These are phyloP conservation scores for Atethmia centrago DNA, from an alignment of 2,888 invertebrate genomes.

Conservation along the genomic window DNA sequence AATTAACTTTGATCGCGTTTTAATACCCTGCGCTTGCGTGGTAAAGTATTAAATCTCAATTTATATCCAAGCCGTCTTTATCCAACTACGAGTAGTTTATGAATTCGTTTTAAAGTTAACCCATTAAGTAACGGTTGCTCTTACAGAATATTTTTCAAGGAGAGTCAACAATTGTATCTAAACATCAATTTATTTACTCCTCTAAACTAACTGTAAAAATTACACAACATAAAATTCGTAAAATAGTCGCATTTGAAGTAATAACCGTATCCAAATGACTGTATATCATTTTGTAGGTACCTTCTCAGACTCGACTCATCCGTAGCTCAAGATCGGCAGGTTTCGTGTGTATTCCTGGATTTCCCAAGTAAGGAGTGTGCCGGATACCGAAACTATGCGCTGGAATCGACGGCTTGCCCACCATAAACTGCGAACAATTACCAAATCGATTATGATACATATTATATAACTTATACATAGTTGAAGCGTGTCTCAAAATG, in stretches of 20 bases:
- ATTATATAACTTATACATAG: too few relatives aligned
- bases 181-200: slow-evolving; percentile 24
- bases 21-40: slow-evolving; percentile 74
- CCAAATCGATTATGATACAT: not conserved
- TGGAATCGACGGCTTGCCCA: slow-evolving; percentile 73
- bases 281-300: not conserved
- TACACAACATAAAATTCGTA: not conserved
- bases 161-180: slow-evolving; percentile 2
- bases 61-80: slow-evolving; percentile 73
- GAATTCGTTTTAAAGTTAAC: slow-evolving; percentile 72
- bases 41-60: slow-evolving; percentile 77
- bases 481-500: too few relatives aligned
- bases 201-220: not conserved
- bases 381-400: slow-evolving; percentile 83
- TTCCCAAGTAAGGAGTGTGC: slow-evolving; percentile 78
- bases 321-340: slow-evolving; percentile 74
- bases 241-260: not conserved
- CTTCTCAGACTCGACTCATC: slow-evolving; percentile 18
- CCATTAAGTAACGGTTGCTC: slow-evolving; percentile 58
- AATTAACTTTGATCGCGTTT: slow-evolving; percentile 83
- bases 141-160: slow-evolving; percentile 51
- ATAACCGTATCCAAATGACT: not conserved
- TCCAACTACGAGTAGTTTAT: slow-evolving; percentile 77
- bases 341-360: slow-evolving; percentile 72
- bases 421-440: slow-evolving; percentile 75